Conservation (phyloP, 1,140 invertebrate genomes). For the Cherax destructor region DNA sequence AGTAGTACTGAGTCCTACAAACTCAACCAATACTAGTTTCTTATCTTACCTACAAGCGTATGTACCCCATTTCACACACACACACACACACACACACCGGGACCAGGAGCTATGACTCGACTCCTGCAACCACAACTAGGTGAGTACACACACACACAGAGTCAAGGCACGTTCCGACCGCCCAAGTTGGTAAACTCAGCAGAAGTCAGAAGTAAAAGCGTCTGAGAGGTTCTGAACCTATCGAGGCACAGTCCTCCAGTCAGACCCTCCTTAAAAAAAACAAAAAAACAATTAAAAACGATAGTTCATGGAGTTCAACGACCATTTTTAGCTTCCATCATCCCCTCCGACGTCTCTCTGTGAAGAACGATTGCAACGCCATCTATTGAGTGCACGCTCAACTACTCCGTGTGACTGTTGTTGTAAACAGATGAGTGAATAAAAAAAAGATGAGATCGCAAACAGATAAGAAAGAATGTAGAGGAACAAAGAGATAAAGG, state of each 20-base stretch:
- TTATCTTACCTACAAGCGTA: no score
- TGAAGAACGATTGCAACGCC: background rate
- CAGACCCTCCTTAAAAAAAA: background rate
- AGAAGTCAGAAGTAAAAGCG: background rate
- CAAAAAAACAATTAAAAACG: no score
- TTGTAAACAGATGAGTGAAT: background rate
- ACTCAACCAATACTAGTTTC: no score
- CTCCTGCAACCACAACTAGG: no score
- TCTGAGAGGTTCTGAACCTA: background rate
- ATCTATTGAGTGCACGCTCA: background rate
- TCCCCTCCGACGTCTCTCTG: no score
- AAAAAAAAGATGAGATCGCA: background rate
- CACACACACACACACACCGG: conserved; percentile 3
- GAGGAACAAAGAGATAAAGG: background rate
- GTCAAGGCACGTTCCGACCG: background rate
- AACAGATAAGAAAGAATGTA: background rate
- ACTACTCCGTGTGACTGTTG: background rate
- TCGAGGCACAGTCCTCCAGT: background rate
- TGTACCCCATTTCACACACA: no score
- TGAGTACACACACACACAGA: background rate
- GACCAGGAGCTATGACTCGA: no score
- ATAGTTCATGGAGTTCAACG: no score
- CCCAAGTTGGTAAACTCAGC: background rate
- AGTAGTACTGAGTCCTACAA: no score
- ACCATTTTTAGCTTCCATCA: no score